Conservation (phyloP, 1,140 invertebrate genomes). For the Bombus waltoni region DNA sequence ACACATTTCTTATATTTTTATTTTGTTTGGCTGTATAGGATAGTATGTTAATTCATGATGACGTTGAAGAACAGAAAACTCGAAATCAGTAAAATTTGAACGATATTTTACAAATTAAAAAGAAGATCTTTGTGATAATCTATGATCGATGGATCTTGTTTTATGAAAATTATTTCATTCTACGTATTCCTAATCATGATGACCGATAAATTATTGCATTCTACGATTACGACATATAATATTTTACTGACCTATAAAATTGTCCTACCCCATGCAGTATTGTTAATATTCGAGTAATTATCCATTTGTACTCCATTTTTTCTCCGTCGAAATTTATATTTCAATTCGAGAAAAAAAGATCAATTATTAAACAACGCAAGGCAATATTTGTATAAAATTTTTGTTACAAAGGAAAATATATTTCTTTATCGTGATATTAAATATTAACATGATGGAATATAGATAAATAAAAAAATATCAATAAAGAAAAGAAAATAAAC, state of each 20-base stretch:
- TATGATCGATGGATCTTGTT: slow-evolving; percentile 35
- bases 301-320: slow-evolving; percentile 38
- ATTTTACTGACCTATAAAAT: slow-evolving; percentile 47
- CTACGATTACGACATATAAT: slow-evolving; percentile 51
- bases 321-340: slow-evolving; percentile 35
- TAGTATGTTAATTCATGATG: neutral
- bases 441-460: neutral
- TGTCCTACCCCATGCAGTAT: slow-evolving; percentile 51
- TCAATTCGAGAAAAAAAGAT: neutral
- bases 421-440: neutral
- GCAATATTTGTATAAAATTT: neutral
- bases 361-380: neutral
- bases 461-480: neutral
- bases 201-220: slow-evolving; percentile 47
- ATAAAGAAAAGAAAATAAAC: neutral
- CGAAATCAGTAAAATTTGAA: neutral
- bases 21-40: neutral
- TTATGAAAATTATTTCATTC: slow-evolving; percentile 28
- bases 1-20: neutral
- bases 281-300: slow-evolving; percentile 47
- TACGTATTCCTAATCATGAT: slow-evolving; percentile 9
- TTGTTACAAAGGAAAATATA: neutral
- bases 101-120: neutral
- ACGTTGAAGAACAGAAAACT: neutral
- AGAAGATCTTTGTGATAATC: neutral